phyloP scores from a whole-genome alignment of 1,140 invertebrate species.

The Ruditapes philippinarum region DNA sequence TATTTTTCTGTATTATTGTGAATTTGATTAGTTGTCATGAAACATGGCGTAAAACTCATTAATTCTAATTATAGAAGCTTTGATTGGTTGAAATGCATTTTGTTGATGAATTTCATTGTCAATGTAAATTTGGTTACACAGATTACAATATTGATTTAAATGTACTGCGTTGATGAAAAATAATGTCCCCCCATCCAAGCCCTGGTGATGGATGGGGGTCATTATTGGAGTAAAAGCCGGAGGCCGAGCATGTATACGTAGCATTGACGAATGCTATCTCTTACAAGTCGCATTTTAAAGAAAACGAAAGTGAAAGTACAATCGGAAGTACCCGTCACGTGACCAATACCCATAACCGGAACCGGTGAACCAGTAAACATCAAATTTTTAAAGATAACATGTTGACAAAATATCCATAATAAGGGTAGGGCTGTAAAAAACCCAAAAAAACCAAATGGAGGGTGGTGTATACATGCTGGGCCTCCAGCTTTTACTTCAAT shows the following conservation, averaged over 20 bases:
- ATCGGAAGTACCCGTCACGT: background rate
- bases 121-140: no score
- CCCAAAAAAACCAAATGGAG: no score
- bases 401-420: no score
- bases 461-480: slow-evolving; percentile 16
- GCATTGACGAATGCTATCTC: background rate
- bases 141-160: no score
- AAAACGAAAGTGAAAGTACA: background rate
- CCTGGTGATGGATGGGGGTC: slow-evolving; percentile 8
- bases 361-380: background rate
- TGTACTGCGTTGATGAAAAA: no score
- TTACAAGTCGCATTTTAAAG: no score
- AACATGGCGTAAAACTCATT: no score
- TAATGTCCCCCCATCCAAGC: slow-evolving; percentile 22
- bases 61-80: no score
- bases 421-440: background rate
- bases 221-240: slow-evolving; percentile 42
- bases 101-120: no score
- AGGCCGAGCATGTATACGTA: background rate
- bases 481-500: slow-evolving; percentile 41
- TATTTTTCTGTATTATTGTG: no score
- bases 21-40: no score
- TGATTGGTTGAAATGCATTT: no score
- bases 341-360: background rate
- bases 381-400: background rate